Base-by-base conservation (phyloP, 1,140 invertebrate genomes). In the Phymorhynchus buccinoides region DNA sequence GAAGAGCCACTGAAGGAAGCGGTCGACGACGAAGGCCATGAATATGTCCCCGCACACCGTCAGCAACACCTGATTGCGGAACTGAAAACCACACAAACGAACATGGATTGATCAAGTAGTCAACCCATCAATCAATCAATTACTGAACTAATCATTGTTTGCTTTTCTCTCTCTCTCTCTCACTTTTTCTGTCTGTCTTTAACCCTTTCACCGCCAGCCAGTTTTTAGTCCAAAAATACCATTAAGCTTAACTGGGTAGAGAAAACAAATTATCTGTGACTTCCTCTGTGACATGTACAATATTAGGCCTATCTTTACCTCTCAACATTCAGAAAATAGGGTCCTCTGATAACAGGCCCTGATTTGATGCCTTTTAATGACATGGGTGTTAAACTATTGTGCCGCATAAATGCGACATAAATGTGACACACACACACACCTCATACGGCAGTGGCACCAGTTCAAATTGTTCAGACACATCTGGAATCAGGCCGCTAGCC, bases 1-100 rank as follows among this genome's bases (percentile, higher is more conserved):
- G 93, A 97, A 98, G 37, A 99, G 94, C 95, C 96, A 97, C 89
- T 97, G 95, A 93, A 97, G 97, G 30, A 95, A 89, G 89, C 97
- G 95, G 93, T 99, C 98, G 56, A 97, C 95, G 12, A 96, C 87
- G 89, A 96, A 98, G 6, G 97, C 96, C 89, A 96, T 95, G 66
- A 96, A 90, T 90, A 98, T 96, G 93, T 99, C 97, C 7, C 95
- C 95, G 86, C 96, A 93, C 78, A 99, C 94, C 41, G 97, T 95
- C 92, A 94, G 94, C 39, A 99, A 94, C 89, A 99, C 93, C 84
- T 96, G 96, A 85, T 95, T 94, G 85, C 97, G 96, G 90, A 98
- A 98, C 97, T 99, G 93, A 52, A 96, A 96, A 83, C 82, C 52
- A 86, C 37, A 68, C 6, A 62, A 0, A 30, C 14, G 30, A 30